phyloP scores from a whole-genome alignment of 2,888 invertebrate genomes.

The Stenodema calcarata region DNA sequence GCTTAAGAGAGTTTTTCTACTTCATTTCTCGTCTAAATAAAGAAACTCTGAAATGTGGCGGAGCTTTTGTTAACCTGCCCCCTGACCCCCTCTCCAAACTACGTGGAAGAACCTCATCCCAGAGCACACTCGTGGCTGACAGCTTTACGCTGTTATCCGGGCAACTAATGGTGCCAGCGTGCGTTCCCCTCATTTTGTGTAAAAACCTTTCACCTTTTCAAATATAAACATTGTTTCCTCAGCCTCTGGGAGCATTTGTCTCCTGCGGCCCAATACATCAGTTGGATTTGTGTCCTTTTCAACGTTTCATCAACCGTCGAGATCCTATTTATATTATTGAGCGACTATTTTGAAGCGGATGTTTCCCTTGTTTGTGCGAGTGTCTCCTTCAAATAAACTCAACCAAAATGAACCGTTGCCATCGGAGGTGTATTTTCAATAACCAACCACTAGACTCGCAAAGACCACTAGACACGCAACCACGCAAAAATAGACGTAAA shows the following conservation, averaged over 20 bases:
- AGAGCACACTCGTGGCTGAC: conserved; percentile 4
- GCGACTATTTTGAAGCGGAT: too few relatives aligned
- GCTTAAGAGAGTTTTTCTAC: background rate
- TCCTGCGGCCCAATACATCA: conserved; percentile 5
- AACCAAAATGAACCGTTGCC: too few relatives aligned
- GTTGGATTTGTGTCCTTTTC: background rate
- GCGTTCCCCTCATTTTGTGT: conserved; percentile 6
- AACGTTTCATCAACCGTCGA: background rate
- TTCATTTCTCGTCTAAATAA: background rate
- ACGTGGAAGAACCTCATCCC: background rate
- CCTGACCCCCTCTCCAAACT: background rate
- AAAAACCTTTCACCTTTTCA: conserved; percentile 34
- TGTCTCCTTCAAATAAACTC: too few relatives aligned
- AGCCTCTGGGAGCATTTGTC: background rate
- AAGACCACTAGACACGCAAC: too few relatives aligned
- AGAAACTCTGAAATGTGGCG: background rate
- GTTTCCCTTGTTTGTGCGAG: too few relatives aligned
- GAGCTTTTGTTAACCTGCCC: background rate
- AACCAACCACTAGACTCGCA: too few relatives aligned
- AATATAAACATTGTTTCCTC: conserved; percentile 33
- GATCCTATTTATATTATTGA: background rate
- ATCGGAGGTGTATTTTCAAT: too few relatives aligned
- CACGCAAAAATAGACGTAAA: too few relatives aligned
- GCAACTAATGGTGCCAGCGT: conserved; percentile 22
- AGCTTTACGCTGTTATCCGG: conserved; percentile 22